phyloP scores from a whole-genome alignment of 92 coral and sea anemone species.

The Zoanthus sansibaricus region DNA sequence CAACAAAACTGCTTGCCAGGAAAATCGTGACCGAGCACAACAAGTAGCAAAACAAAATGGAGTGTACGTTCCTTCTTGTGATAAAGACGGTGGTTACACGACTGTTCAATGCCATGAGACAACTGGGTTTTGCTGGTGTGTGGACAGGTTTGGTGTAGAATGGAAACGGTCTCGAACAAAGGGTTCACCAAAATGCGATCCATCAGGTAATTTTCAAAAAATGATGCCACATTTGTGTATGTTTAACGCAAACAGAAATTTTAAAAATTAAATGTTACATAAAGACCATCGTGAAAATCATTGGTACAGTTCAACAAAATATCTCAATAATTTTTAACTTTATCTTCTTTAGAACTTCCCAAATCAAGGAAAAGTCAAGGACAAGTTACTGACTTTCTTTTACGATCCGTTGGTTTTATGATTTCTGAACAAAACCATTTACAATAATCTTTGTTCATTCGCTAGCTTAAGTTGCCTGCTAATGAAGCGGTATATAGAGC shows the following conservation, averaged over 20 bases:
- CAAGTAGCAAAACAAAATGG: slow-evolving; percentile 46
- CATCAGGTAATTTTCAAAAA: slow-evolving; percentile 56
- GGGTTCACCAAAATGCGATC: slow-evolving; percentile 81
- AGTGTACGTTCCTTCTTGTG: slow-evolving; percentile 79
- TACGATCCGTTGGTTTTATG: no score
- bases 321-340: no score
- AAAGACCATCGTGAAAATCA: no score
- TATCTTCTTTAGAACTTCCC: no score
- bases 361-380: no score
- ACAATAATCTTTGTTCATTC: no score
- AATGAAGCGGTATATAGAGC: no score
- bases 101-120: slow-evolving; percentile 83
- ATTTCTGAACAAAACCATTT: no score
- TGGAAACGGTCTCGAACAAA: slow-evolving; percentile 82
- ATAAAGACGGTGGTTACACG: slow-evolving; percentile 74
- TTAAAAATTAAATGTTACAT: no score
- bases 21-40: slow-evolving; percentile 27
- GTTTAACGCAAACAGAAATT: neutral
- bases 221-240: neutral
- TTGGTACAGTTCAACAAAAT: no score
- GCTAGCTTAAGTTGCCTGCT: no score
- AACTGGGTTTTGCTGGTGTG: slow-evolving; percentile 97
- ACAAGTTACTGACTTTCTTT: no score
- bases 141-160: slow-evolving; percentile 76
- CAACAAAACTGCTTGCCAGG: slow-evolving; percentile 41